Conservation (phyloP, 2,888 invertebrate species). For the Amblyjoppa proteus region DNA sequence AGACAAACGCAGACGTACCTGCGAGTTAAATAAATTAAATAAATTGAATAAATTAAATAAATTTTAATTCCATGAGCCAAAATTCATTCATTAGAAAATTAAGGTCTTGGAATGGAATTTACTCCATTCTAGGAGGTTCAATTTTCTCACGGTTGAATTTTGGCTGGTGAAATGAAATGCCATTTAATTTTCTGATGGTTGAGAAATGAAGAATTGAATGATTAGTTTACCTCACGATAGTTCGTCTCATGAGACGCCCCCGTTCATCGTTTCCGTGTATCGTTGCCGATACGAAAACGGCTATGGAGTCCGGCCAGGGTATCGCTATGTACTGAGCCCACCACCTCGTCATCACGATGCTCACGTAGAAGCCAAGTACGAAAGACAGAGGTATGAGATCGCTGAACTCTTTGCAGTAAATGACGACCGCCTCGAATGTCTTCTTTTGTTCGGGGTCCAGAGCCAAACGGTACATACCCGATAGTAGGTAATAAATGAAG, state of each 20-base stretch:
- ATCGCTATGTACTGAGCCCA: slow-evolving; percentile 87
- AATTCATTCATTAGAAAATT: no score
- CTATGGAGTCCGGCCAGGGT: slow-evolving; percentile 88
- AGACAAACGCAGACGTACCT: slow-evolving; percentile 91
- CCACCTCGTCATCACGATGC: slow-evolving; percentile 97
- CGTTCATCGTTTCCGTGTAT: slow-evolving; percentile 87
- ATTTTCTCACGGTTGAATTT: no score
- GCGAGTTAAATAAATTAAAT: slow-evolving; percentile 39
- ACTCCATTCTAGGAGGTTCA: no score
- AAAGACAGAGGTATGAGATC: slow-evolving; percentile 96
- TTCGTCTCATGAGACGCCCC: slow-evolving; percentile 86
- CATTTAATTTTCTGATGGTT: no score
- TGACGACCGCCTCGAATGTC: slow-evolving; percentile 92
- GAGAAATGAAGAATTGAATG: not conserved
- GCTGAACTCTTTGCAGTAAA: slow-evolving; percentile 94
- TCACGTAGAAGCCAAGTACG: slow-evolving; percentile 97
- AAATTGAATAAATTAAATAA: no score
- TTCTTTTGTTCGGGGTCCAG: slow-evolving; percentile 90
- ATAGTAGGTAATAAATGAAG: slow-evolving; percentile 91
- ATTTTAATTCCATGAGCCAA: no score
- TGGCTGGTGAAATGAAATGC: no score
- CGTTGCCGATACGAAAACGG: slow-evolving; percentile 87
- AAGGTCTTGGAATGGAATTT: no score
- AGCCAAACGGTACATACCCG: slow-evolving; percentile 91
- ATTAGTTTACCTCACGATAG: slow-evolving; percentile 85